Conservation (phyloP, 2,888 invertebrate species). For the Dimorphilus gyrociliatus region DNA sequence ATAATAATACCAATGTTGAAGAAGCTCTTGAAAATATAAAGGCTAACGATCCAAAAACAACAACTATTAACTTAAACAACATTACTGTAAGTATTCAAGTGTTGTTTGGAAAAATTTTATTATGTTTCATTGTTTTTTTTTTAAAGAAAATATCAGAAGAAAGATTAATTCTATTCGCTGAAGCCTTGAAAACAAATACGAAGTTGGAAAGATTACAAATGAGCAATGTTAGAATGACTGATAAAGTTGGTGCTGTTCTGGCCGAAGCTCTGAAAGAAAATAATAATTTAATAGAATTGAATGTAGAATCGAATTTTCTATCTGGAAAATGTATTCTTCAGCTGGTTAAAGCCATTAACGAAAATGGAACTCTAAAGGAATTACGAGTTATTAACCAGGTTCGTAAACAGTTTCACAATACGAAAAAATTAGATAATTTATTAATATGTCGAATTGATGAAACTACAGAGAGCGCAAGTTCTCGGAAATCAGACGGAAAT, state of each 20-base stretch:
- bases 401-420: conserved; percentile 18
- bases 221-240: conserved; percentile 81
- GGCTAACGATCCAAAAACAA: conserved; percentile 50
- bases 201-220: conserved; percentile 76
- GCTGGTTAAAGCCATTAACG: conserved; percentile 67
- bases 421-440: too few relatives aligned
- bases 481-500: too few relatives aligned
- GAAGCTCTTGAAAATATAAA: conserved; percentile 67
- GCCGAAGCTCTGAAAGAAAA: conserved; percentile 48
- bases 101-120: too few relatives aligned
- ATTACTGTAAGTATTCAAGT: conserved; percentile 83
- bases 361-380: conserved; percentile 73
- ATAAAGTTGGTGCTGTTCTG: conserved; percentile 53
- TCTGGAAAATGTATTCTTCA: conserved; percentile 70
- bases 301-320: conserved; percentile 91
- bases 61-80: conserved; percentile 94
- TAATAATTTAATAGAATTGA: conserved; percentile 43
- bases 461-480: too few relatives aligned
- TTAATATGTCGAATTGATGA: too few relatives aligned
- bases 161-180: conserved; percentile 65
- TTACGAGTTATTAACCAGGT: conserved; percentile 96
- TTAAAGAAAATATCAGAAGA: conserved; percentile 87
- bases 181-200: conserved; percentile 70
- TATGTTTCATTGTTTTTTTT: conserved; percentile 3
- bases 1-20: conserved; percentile 88